Conservation (phyloP, 1,140 invertebrate species). For the Calliphora vicina region DNA sequence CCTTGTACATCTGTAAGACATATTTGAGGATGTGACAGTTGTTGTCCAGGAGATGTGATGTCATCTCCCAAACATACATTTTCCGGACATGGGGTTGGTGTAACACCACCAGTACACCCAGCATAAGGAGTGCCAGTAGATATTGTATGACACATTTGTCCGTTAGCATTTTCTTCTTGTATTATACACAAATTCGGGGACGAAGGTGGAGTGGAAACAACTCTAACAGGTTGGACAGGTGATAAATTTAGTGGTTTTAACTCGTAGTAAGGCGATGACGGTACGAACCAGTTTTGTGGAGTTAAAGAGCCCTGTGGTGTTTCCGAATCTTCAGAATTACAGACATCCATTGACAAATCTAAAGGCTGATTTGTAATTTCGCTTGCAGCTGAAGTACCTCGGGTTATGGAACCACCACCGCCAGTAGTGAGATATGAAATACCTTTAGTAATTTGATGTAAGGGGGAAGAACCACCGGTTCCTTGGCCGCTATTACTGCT, state of each 20-base stretch:
- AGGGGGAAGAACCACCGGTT: constrained; percentile 51
- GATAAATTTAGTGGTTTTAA: constrained; percentile 67
- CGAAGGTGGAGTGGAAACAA: constrained; percentile 59
- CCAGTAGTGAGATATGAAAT: constrained; percentile 70
- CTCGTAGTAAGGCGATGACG: constrained; percentile 62
- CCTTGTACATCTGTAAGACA: constrained; percentile 88
- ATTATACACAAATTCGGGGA: constrained; percentile 82
- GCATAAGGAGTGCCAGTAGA: constrained; percentile 55
- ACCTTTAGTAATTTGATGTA: constrained; percentile 65
- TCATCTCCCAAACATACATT: constrained; percentile 26
- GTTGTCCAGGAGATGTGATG: constrained; percentile 40
- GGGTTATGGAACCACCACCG: constrained; percentile 76
- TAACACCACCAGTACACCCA: constrained; percentile 52
- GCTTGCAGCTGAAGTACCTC: constrained; percentile 70
- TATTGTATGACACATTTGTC: constrained; percentile 56
- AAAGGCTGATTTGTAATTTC: constrained; percentile 56
- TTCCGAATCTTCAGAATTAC: constrained; percentile 36
- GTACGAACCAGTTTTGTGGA: constrained; percentile 59
- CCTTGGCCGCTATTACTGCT: constrained; percentile 23
- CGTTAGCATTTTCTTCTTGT: constrained; percentile 74
- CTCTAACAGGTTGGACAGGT: constrained; percentile 66
- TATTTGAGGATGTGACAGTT: constrained; percentile 78
- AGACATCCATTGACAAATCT: constrained; percentile 61
- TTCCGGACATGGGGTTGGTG: constrained; percentile 39
- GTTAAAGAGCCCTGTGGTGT: constrained; percentile 41